A percentile compares a stretch with the other conserved stretches of the same genome.
Evolutionary conservation across 2,797 vertebrate species (phyloP).

Genomic region (Salarias fasciatus): DNA sequence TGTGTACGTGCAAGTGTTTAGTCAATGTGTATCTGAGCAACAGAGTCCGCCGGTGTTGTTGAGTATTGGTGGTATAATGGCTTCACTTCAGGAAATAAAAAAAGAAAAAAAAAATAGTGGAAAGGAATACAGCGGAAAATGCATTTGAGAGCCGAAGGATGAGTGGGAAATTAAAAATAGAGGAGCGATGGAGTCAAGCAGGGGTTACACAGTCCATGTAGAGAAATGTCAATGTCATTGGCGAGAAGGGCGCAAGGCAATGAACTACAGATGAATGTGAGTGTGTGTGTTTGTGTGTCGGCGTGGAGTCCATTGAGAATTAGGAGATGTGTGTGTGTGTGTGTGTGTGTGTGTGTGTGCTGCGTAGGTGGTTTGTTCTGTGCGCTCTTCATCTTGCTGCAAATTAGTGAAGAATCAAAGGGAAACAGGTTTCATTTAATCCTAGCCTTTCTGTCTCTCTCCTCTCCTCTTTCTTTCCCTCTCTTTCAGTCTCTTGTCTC

Average conservation of each 20-base stretch:
- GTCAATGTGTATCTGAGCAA: constrained; percentile 64
- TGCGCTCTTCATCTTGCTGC: constrained; percentile 70
- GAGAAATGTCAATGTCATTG: constrained; percentile 69
- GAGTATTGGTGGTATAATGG: constrained; percentile 31
- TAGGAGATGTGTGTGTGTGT: constrained; percentile 39
- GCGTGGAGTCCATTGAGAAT: constrained; percentile 61
- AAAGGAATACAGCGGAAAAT: constrained; percentile 18
- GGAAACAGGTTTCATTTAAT: constrained; percentile 76
- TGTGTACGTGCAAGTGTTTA: constrained; percentile 22
- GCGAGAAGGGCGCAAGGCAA: constrained; percentile 43
- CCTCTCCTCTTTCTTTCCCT: constrained; percentile 35
- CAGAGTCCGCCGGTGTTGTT: constrained; percentile 61
- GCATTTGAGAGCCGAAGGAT: constrained; percentile 18
- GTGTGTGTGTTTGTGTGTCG: constrained; percentile 32
- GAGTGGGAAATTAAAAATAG: constrained; percentile 54
- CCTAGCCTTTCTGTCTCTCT: constrained; percentile 60
- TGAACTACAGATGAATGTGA: constrained; percentile 49
- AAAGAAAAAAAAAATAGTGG: constrained; percentile 2
- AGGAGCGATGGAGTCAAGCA: constrained; percentile 55
- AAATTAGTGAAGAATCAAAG: constrained; percentile 80
- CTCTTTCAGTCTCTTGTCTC: constrained; percentile 47
- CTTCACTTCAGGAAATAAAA: constrained; percentile 37
- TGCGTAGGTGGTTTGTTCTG: constrained; percentile 75
- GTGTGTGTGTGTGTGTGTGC: constrained; percentile 52
- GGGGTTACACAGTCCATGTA: constrained; percentile 47